Percentiles rank a stretch among this genome's conserved stretches.
phyloP scores from a whole-genome alignment of 1,140 invertebrate genomes.

The Drosophila prosaltans region DNA sequence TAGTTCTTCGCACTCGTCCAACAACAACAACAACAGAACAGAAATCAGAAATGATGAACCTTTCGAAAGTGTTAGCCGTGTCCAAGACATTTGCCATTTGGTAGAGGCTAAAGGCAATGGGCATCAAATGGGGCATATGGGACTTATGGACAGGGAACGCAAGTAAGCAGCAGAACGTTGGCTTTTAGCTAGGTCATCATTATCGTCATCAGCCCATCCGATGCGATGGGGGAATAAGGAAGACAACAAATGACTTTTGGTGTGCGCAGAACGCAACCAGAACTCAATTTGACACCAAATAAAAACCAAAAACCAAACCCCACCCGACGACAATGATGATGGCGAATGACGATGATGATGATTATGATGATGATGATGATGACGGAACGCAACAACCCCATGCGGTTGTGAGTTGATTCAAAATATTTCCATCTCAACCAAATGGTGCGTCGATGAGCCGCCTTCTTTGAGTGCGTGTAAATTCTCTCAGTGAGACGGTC shows the following conservation, averaged over 20 bases:
- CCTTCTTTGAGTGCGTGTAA: not conserved
- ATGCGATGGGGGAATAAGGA: constrained; percentile 19
- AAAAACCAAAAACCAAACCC: constrained; percentile 22
- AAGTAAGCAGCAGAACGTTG: too few species aligned
- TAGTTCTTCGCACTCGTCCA: constrained; percentile 32
- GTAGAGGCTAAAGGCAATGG: not conserved
- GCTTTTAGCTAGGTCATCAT: constrained; percentile 16
- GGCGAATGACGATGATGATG: not conserved
- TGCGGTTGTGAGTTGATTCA: too few species aligned
- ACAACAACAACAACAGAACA: not conserved
- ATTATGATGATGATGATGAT: not conserved
- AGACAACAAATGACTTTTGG: constrained; percentile 12
- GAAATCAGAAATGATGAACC: constrained; percentile 48
- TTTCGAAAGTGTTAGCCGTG: constrained; percentile 38
- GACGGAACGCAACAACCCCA: constrained; percentile 18
- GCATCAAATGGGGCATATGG: too few species aligned
- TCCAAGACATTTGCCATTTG: constrained; percentile 37
- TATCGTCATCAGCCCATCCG: not conserved
- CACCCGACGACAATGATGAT: constrained; percentile 9
- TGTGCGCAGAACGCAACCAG: constrained; percentile 17
- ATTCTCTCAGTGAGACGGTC: not conserved
- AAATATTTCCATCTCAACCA: too few species aligned
- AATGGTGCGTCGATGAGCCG: constrained; percentile 17
- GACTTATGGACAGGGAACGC: too few species aligned
- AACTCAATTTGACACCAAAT: constrained; percentile 8